Evolutionary conservation across 2,888 invertebrate species (phyloP).

Genomic region (Drosophila quinaria): DNA sequence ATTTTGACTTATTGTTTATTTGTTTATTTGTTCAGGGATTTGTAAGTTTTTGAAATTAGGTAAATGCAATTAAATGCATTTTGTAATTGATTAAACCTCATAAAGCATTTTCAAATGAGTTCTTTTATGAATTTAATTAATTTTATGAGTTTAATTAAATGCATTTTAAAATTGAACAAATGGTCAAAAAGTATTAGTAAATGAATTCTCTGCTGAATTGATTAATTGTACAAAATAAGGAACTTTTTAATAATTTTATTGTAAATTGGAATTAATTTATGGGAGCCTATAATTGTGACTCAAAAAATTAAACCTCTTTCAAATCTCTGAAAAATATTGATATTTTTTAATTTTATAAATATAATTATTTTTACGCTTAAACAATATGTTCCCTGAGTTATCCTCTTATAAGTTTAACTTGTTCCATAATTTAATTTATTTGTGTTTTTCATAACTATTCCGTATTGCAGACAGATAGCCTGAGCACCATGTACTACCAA

Average conservation of each 20-base stretch:
- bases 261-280: neutral
- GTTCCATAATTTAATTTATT: neutral
- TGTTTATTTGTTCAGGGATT: too few species aligned
- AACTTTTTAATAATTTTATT: neutral
- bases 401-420: too few species aligned
- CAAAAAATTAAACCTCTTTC: neutral
- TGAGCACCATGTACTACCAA: conserved; percentile 77
- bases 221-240: neutral
- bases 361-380: too few species aligned
- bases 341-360: too few species aligned
- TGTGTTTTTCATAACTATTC: neutral
- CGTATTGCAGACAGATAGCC: conserved; percentile 63
- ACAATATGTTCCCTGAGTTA: neutral
- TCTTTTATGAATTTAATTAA: too few species aligned
- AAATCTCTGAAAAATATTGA: too few species aligned
- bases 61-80: too few species aligned
- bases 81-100: too few species aligned
- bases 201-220: neutral
- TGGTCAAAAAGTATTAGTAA: neutral
- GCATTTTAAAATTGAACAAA: neutral
- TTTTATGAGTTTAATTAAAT: too few species aligned
- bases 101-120: too few species aligned
- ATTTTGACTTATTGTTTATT: too few species aligned
- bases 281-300: neutral
- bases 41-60: too few species aligned